phyloP scores from a whole-genome alignment of 1,140 invertebrate species.

The Sipha flava region DNA sequence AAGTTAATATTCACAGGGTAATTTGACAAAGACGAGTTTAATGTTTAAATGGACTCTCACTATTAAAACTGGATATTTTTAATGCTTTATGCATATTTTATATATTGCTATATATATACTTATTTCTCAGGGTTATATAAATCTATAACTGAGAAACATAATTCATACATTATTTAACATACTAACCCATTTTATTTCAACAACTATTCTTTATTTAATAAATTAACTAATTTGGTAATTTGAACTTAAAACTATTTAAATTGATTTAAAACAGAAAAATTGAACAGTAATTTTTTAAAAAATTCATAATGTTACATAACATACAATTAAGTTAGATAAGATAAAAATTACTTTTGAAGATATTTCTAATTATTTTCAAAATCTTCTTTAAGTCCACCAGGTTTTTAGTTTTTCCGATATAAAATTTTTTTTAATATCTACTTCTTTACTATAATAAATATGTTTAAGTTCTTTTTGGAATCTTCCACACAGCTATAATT shows the following conservation, averaged over 20 bases:
- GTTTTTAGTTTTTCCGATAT: background rate
- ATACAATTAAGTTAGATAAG: too few species aligned
- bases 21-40: background rate
- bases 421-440: background rate
- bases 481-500: background rate
- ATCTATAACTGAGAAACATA: too few species aligned
- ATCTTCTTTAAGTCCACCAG: slow-evolving; percentile 2
- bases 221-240: too few species aligned
- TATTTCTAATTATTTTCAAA: background rate
- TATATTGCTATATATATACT: background rate
- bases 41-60: background rate
- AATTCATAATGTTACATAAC: too few species aligned
- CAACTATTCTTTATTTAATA: too few species aligned
- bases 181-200: too few species aligned
- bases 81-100: background rate
- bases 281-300: too few species aligned
- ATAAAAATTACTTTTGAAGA: background rate
- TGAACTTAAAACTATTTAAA: too few species aligned
- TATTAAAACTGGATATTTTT: slow-evolving; percentile 5
- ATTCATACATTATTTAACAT: too few species aligned
- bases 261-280: too few species aligned
- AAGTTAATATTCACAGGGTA: background rate
- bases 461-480: background rate
- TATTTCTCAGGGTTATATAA: too few species aligned
- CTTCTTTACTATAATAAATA: background rate